Conservation (phyloP, 1,140 invertebrate species). For the Leptinotarsa defecta region DNA sequence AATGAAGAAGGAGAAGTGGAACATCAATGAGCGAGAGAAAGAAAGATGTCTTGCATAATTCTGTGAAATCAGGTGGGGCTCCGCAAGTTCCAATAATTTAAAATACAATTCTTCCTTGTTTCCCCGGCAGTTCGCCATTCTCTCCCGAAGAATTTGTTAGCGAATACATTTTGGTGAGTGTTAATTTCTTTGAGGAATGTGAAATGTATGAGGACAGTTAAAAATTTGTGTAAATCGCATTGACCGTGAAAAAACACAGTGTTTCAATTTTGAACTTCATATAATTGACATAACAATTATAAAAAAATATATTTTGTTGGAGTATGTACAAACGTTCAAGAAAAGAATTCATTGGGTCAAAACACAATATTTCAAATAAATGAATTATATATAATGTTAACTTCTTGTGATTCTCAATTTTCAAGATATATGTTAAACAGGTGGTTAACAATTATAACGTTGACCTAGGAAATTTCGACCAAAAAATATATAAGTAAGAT, state of each 20-base stretch:
- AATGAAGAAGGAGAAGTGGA: background rate
- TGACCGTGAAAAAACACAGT: background rate
- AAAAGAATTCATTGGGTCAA: background rate
- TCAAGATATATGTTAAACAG: too few species aligned
- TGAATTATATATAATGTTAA: too few species aligned
- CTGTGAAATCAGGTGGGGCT: background rate
- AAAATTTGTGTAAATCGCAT: background rate
- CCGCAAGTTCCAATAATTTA: background rate
- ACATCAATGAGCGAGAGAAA: background rate
- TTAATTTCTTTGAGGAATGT: background rate
- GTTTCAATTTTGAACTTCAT: background rate
- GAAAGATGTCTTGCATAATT: background rate
- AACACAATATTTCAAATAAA: background rate
- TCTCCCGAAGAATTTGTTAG: background rate
- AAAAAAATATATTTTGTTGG: background rate
- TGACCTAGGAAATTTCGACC: too few species aligned
- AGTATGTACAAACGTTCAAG: background rate
- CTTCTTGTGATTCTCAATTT: too few species aligned
- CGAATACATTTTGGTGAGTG: background rate
- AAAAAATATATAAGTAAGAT: too few species aligned
- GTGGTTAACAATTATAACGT: too few species aligned
- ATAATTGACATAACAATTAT: background rate
- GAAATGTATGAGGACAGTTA: background rate
- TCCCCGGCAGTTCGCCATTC: constrained; percentile 1
- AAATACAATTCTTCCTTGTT: background rate